A percentile compares a stretch with the other conserved stretches of the same genome.
Conservation (phyloP, 2,113 vertebrate species). For the Perccottus glenii region DNA sequence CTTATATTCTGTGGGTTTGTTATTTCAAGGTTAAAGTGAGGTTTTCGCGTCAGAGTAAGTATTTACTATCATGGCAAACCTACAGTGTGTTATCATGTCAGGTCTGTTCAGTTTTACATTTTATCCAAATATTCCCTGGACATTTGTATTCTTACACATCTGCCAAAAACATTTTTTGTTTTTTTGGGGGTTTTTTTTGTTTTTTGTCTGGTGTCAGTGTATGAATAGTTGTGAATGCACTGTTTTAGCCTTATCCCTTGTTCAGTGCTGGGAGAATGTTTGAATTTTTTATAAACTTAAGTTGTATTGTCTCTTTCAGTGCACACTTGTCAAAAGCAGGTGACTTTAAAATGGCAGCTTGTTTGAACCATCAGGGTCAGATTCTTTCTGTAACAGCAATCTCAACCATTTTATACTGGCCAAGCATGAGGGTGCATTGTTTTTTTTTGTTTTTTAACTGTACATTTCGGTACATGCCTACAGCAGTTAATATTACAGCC, state of each 20-base stretch:
- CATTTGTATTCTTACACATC: constrained; percentile 8
- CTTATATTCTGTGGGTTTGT: constrained; percentile 46
- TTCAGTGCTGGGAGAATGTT: constrained; percentile 37
- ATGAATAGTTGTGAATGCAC: constrained; percentile 22
- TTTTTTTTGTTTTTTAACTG: neutral
- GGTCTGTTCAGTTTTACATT: constrained; percentile 17
- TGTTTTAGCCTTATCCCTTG: constrained; percentile 59
- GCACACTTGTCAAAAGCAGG: constrained; percentile 45
- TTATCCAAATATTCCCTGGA: constrained; percentile 11
- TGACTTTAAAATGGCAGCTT: constrained; percentile 70
- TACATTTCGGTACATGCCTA: constrained; percentile 26
- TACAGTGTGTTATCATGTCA: constrained; percentile 4
- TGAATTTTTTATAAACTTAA: constrained; percentile 9
- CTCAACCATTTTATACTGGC: constrained; percentile 42
- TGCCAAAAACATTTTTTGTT: constrained; percentile 60
- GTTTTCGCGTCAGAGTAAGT: constrained; percentile 25
- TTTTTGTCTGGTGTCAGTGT: constrained; percentile 10
- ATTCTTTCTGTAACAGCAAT: constrained; percentile 37
- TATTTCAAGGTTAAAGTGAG: constrained; percentile 23
- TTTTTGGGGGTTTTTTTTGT: constrained; percentile 9
- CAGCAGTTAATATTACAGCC: constrained; percentile 24
- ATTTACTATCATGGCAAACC: neutral
- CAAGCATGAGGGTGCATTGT: constrained; percentile 34
- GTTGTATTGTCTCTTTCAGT: constrained; percentile 40
- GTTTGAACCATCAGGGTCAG: constrained; percentile 32